Conservation (phyloP, 2,113 vertebrate genomes). For the Laterallus jamaicensis region DNA sequence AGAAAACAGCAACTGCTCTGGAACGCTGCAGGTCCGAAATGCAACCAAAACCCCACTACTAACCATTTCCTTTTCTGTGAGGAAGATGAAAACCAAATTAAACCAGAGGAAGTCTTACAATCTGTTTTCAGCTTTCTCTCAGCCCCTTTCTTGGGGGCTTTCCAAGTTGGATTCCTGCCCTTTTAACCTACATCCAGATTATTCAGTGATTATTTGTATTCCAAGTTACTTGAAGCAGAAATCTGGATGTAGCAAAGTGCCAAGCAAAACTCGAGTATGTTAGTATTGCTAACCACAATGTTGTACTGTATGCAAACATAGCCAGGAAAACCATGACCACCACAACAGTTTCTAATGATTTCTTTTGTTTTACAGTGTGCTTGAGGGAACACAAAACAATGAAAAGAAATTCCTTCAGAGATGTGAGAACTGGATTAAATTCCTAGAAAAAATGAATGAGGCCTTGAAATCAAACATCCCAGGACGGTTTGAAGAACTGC, state of each 20-base stretch:
- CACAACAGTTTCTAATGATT: not conserved
- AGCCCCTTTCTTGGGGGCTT: not conserved
- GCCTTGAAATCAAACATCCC: conserved; percentile 74
- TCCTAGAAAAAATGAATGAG: conserved; percentile 87
- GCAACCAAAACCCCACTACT: not conserved
- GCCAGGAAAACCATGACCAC: not conserved
- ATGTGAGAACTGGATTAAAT: conserved; percentile 87
- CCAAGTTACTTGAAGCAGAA: not conserved
- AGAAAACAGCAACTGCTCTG: conserved; percentile 72
- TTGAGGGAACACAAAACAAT: conserved; percentile 76
- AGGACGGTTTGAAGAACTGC: conserved; percentile 74
- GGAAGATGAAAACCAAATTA: not conserved
- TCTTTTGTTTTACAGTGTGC: conserved; percentile 72
- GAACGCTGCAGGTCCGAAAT: conserved; percentile 84
- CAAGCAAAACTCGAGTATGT: not conserved
- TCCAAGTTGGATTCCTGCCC: not conserved
- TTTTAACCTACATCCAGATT: not conserved
- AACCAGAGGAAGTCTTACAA: not conserved
- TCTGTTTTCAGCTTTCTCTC: not conserved
- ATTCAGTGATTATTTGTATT: not conserved
- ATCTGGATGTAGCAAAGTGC: not conserved
- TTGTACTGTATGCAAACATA: not conserved
- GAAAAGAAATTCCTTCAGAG: conserved; percentile 82
- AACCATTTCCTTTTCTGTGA: not conserved
- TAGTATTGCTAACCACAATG: not conserved